Conservation (phyloP, 2,797 vertebrate genomes). For the Lagodon rhomboides region DNA sequence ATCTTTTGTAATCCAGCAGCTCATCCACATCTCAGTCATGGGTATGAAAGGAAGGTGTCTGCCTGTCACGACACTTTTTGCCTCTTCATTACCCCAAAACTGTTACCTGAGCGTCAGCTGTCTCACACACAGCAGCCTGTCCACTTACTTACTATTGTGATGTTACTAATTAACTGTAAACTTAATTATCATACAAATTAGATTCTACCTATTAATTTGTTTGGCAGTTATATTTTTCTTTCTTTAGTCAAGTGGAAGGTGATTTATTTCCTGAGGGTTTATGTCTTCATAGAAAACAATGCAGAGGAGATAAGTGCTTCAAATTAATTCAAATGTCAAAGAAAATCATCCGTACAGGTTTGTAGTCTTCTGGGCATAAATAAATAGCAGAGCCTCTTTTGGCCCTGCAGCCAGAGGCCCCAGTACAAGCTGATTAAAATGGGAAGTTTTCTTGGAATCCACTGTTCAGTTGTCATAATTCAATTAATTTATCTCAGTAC, state of each 20-base stretch:
- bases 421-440: neutral
- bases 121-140: neutral
- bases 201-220: neutral
- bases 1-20: neutral
- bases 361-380: neutral
- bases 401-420: too few species aligned
- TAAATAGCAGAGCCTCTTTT: neutral
- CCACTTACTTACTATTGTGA: neutral
- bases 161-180: slow-evolving; percentile 5
- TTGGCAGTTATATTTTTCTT: neutral
- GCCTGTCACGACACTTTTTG: neutral
- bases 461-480: neutral
- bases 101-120: neutral
- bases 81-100: neutral
- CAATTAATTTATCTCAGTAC: neutral
- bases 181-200: slow-evolving; percentile 5
- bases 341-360: neutral
- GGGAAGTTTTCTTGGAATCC: neutral
- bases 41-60: neutral
- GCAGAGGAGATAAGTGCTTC: neutral
- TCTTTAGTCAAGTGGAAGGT: neutral
- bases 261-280: slow-evolving; percentile 7
- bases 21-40: neutral
- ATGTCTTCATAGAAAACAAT: neutral
- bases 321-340: slow-evolving; percentile 1